Conservation (phyloP, 1,140 invertebrate genomes). For the Pinna nobilis region DNA sequence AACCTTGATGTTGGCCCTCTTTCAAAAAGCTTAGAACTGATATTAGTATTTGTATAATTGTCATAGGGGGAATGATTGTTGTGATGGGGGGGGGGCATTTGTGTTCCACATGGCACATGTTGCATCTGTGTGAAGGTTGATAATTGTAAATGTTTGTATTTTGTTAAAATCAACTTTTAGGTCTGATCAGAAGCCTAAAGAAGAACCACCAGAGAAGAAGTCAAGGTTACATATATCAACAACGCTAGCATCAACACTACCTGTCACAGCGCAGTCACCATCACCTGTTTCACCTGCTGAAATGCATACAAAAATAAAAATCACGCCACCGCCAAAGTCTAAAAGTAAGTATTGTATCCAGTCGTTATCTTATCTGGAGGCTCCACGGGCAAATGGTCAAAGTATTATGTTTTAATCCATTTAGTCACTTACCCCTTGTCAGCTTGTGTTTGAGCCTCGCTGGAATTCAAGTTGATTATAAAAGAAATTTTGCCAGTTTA, state of each 20-base stretch:
- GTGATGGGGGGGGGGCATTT: too few relatives aligned
- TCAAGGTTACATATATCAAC: constrained; percentile 77
- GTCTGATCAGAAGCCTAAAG: constrained; percentile 45
- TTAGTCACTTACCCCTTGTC: not conserved
- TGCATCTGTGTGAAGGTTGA: not conserved
- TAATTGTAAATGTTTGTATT: not conserved
- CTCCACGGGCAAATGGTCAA: not conserved
- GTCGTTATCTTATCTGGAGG: too few relatives aligned
- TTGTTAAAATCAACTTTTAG: constrained; percentile 19
- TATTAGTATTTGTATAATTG: too few relatives aligned
- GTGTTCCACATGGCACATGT: not conserved
- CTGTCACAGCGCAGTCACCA: constrained; percentile 43
- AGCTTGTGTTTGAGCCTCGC: not conserved
- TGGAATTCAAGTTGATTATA: not conserved
- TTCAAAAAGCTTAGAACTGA: too few relatives aligned
- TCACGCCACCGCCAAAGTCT: constrained; percentile 89
- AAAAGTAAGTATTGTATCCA: constrained; percentile 97
- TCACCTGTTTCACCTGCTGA: constrained; percentile 56
- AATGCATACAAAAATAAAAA: constrained; percentile 80
- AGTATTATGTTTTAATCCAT: not conserved
- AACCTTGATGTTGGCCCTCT: too few relatives aligned
- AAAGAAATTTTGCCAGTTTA: too few relatives aligned
- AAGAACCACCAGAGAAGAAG: constrained; percentile 82
- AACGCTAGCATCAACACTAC: constrained; percentile 32
- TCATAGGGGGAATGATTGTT: too few relatives aligned